Conservation (phyloP, 2,113 vertebrate species). For the Mustelus asterias region DNA sequence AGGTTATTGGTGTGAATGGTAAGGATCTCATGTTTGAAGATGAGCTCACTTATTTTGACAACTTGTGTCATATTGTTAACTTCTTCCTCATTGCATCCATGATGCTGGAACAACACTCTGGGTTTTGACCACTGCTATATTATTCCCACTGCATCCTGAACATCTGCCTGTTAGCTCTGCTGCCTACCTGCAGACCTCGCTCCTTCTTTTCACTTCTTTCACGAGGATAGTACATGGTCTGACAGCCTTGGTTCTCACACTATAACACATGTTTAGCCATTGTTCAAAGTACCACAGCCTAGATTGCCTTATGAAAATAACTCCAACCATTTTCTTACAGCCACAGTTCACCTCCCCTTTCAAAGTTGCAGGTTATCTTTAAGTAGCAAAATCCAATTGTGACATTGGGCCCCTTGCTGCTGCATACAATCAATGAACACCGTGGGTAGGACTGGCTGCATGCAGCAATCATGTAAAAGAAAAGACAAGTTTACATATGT, state of each 20-base stretch:
- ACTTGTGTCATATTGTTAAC: neutral
- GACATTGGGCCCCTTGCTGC: no score
- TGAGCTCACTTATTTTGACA: no score
- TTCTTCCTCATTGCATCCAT: neutral
- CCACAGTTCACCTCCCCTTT: neutral
- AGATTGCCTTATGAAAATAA: neutral
- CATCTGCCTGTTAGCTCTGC: no score
- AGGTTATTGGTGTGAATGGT: neutral
- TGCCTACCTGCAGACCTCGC: no score
- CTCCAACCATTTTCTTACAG: neutral
- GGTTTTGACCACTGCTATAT: no score
- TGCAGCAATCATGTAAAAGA: neutral
- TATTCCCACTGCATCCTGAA: no score
- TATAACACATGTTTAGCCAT: neutral
- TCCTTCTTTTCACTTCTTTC: no score
- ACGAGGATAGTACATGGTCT: neutral
- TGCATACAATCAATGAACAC: neutral
- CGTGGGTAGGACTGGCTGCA: neutral
- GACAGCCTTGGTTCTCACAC: neutral
- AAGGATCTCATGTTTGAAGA: no score
- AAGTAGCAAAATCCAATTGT: no score
- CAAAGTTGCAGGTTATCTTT: neutral
- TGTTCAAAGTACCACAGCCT: neutral
- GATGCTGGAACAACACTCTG: neutral
- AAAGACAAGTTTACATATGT: neutral